Evolutionary conservation across 2,797 vertebrate genomes (phyloP).

Genomic region (Naso thynnoides): DNA sequence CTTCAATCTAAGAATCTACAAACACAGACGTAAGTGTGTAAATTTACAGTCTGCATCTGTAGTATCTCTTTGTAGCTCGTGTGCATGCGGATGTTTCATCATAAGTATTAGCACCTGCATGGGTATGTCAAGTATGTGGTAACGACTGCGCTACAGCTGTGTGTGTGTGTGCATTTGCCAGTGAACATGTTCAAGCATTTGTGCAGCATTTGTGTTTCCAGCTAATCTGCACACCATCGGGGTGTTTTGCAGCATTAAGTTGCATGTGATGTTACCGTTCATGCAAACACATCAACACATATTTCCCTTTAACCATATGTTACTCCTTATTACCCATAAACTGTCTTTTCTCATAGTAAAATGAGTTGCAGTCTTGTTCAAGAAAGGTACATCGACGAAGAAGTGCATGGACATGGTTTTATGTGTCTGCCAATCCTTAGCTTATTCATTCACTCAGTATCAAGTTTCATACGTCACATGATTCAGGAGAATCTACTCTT

Average conservation of each 20-base stretch:
- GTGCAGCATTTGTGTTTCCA: slow-evolving; percentile 7
- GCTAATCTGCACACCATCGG: slow-evolving; percentile 2
- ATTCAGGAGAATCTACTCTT: too few species aligned
- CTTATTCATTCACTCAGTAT: too few species aligned
- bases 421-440: too few species aligned
- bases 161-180: slow-evolving; percentile 17
- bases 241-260: slow-evolving; percentile 20
- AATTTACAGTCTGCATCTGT: neutral
- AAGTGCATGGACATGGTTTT: too few species aligned
- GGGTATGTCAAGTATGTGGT: neutral
- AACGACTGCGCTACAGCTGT: neutral
- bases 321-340: slow-evolving; percentile 82
- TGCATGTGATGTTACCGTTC: slow-evolving; percentile 35
- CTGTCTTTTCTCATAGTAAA: too few species aligned
- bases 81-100: neutral
- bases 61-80: neutral
- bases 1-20: slow-evolving; percentile 15
- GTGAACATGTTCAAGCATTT: slow-evolving; percentile 3
- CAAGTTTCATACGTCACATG: too few species aligned
- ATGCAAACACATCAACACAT: slow-evolving; percentile 59
- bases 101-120: slow-evolving; percentile 14
- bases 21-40: neutral
- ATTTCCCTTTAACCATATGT: slow-evolving; percentile 56
- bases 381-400: too few species aligned
- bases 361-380: too few species aligned